A percentile compares a stretch with the other conserved stretches of the same genome.
Evolutionary conservation across 2,888 invertebrate genomes (phyloP).

Genomic region (Stenotaenia linearis): DNA sequence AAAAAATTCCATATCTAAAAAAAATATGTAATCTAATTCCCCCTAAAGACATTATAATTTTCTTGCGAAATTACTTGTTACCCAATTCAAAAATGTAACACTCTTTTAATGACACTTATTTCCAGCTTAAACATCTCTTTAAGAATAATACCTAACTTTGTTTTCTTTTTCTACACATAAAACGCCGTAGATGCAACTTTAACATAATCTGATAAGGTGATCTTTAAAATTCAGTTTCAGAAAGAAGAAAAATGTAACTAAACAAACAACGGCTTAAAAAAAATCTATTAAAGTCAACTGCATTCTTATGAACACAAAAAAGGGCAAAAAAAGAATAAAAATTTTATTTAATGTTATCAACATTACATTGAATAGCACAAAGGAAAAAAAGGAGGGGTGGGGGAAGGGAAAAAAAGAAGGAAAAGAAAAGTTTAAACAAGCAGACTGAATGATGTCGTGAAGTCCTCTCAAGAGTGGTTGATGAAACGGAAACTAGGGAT

Average conservation of each 20-base stretch:
- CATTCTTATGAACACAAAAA: not conserved
- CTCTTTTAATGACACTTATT: too few species aligned
- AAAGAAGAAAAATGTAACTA: not conserved
- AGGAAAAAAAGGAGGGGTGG: not conserved
- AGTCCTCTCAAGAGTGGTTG: not conserved
- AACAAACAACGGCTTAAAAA: not conserved
- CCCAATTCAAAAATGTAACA: too few species aligned
- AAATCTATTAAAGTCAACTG: not conserved
- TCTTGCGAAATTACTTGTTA: too few species aligned
- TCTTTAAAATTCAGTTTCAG: not conserved
- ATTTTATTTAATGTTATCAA: too few species aligned
- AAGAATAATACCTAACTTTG: not conserved
- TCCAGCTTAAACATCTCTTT: not conserved
- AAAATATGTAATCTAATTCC: too few species aligned
- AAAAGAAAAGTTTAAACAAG: not conserved
- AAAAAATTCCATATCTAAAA: too few species aligned
- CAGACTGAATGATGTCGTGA: not conserved
- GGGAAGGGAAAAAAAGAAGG: not conserved
- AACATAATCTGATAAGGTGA: not conserved
- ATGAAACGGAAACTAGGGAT: conserved; percentile 1
- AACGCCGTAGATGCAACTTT: not conserved
- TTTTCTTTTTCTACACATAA: not conserved
- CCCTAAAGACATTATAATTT: too few species aligned
- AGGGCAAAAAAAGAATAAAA: too few species aligned
- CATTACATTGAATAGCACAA: too few species aligned